These are phyloP conservation scores for Sebastes minor DNA, from an alignment of 2,797 vertebrate species.

Conservation along the genomic window DNA sequence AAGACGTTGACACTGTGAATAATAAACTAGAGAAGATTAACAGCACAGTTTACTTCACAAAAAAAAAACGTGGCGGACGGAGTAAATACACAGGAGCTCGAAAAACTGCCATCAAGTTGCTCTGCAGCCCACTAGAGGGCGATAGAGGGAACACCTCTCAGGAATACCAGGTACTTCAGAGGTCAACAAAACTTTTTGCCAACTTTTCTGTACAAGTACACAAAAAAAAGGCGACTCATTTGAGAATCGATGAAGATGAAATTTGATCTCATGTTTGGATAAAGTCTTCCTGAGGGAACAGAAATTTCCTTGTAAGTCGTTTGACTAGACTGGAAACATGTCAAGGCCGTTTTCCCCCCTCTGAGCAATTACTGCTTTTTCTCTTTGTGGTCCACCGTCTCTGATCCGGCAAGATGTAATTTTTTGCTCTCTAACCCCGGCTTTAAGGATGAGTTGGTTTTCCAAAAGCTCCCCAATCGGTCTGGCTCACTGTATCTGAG, in stretches of 20 bases:
- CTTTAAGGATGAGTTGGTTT: constrained; percentile 7
- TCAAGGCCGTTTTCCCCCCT: background rate
- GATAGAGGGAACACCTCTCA: background rate
- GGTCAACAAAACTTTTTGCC: background rate
- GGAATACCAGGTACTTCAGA: background rate
- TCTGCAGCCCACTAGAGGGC: background rate
- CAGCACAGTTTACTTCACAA: background rate
- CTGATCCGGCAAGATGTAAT: constrained; percentile 7
- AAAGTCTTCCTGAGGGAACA: background rate
- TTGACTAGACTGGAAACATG: background rate
- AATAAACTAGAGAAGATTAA: background rate
- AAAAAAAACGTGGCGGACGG: background rate
- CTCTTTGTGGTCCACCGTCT: constrained; percentile 7
- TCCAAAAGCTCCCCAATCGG: constrained; percentile 1
- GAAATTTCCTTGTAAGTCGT: background rate
- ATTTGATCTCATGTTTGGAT: background rate
- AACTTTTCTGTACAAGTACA: background rate
- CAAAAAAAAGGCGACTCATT: background rate
- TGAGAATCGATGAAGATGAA: background rate
- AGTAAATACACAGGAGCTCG: background rate
- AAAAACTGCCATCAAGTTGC: background rate
- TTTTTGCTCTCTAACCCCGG: background rate
- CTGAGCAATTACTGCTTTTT: background rate
- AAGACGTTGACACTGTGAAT: background rate
- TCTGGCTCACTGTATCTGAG: background rate